Evolutionary conservation across 2,113 vertebrate species (phyloP).

Genomic region (Crotophaga sulcirostris): DNA sequence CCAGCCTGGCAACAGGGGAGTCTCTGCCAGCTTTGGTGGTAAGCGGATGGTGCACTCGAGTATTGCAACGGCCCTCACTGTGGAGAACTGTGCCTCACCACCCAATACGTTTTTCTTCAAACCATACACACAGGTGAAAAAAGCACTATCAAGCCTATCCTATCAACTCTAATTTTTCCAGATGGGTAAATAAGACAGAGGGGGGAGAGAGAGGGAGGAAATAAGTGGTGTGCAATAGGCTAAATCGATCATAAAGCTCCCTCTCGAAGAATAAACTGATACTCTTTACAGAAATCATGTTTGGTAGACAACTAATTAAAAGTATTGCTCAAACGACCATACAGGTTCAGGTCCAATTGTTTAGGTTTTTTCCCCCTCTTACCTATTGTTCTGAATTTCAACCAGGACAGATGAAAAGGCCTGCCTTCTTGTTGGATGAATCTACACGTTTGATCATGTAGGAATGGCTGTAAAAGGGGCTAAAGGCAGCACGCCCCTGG

Average conservation of each 20-base stretch:
- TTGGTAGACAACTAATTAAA: background rate
- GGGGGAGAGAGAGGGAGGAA: too few species aligned
- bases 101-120: background rate
- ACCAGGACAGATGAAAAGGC: background rate
- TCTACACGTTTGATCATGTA: rapidly evolving
- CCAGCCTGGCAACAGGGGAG: background rate
- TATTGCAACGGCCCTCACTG: rapidly evolving
- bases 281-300: background rate
- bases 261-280: background rate
- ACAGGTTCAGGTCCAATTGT: background rate
- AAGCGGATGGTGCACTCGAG: background rate
- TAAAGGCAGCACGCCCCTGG: rapidly evolving
- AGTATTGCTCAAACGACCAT: background rate
- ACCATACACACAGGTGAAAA: background rate
- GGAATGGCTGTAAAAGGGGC: background rate
- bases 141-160: background rate
- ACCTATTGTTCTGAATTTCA: background rate
- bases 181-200: background rate
- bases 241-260: background rate
- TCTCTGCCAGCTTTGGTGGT: background rate
- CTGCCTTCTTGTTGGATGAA: background rate
- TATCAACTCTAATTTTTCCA: background rate
- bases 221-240: background rate
- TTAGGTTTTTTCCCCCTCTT: rapidly evolving
- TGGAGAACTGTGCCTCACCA: background rate